These are phyloP conservation scores for Calyptomena viridis DNA, from an alignment of 2,113 vertebrate genomes.

Conservation along the genomic window DNA sequence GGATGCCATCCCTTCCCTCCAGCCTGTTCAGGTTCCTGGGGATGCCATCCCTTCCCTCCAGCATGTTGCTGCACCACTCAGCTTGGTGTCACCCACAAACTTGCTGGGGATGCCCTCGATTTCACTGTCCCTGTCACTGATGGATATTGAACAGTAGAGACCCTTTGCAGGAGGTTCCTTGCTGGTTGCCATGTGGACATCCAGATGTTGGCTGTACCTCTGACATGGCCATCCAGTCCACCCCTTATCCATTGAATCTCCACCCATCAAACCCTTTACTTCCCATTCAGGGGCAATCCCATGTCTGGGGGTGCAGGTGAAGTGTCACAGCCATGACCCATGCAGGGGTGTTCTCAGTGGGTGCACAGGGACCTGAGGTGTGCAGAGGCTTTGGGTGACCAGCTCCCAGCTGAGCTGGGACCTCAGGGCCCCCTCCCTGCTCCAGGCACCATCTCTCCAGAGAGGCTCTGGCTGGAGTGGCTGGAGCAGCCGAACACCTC, in stretches of 20 bases:
- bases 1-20: background rate
- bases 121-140: too few relatives aligned
- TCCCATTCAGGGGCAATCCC: background rate
- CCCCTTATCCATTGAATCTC: rapidly evolving
- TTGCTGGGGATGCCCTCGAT: background rate
- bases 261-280: background rate
- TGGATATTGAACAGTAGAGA: too few relatives aligned
- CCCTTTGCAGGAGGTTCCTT: background rate
- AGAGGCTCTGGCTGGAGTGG: background rate
- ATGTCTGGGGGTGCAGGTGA: background rate
- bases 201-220: too few relatives aligned
- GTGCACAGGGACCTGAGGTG: background rate
- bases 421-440: rapidly evolving
- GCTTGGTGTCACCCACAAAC: background rate
- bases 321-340: background rate
- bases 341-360: background rate
- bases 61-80: background rate
- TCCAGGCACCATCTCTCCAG: too few relatives aligned
- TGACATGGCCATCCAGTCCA: background rate
- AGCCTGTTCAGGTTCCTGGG: background rate
- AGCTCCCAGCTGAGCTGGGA: background rate
- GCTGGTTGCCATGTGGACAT: background rate
- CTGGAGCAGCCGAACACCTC: background rate
- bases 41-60: background rate
- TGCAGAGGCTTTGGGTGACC: background rate